Evolutionary conservation across 37 sponge, comb jelly and placozoan genomes (phyloP), one percentile per base, ranked within the genome.

Genomic region (Ianthella basta): DNA sequence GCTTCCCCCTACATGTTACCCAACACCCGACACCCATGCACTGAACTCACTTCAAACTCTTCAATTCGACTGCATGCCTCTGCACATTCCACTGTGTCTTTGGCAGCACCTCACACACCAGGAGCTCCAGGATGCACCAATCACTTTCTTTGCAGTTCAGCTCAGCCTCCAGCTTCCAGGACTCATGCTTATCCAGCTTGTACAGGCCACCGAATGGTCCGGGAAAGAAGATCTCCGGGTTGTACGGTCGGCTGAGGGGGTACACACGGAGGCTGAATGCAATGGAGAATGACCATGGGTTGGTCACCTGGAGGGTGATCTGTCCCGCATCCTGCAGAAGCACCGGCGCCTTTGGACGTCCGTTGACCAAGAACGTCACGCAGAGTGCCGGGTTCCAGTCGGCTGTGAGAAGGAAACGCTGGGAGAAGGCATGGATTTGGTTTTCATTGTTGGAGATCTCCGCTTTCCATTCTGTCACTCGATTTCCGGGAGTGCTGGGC

Each of bases 211-310:
- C 12, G 21, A n/a, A 40, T 2, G 78, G 78, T 15, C 78, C 78
- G 25, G 78, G 78, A 36, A 75, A 75, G 41, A 75, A n/a, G 53
- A 75, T 75, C 54, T 75, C 78, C 38, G 78, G 78, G 54, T 41
- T 40, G 78, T 75, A 75, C 13, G 78, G 78, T 6, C 78, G 78
- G 25, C 54, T 75, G 50, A 75, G 53, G 50, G 78, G 24, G 53
- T 36, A 75, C n/a, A 75, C 78, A 23, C 78, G 78, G 3, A 75
- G 78, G 53, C 78, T 75, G 54, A 75, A 36, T 10, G 24, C 78
- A 4, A 50, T 75, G 44, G 78, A 3, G 54, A 75, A 75, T 41
- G 78, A 44, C 78, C 78, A 75, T 1, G 78, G 78, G 40, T 75
- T 75, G 23, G n/a, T 19, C 41, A 75, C 78, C 54, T 75, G 41